Percentiles rank a stretch among this genome's conserved stretches.
Conservation (phyloP, 2,113 vertebrate genomes). For the Malurus elegans region DNA sequence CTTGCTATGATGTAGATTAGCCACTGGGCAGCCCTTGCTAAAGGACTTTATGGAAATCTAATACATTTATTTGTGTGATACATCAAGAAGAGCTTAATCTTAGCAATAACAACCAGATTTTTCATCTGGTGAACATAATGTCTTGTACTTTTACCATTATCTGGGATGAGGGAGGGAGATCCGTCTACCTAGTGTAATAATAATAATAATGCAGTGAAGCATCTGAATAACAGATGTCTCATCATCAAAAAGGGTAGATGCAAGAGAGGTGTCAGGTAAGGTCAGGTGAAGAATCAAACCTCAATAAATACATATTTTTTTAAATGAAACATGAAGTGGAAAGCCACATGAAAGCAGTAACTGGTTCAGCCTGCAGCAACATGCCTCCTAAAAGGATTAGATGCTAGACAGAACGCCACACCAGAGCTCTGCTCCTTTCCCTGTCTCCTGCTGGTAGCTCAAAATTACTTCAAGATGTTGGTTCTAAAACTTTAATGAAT, state of each 20-base stretch:
- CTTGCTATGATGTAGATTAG: not conserved
- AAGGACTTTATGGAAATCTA: not conserved
- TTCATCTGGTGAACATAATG: not conserved
- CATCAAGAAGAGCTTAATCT: not conserved
- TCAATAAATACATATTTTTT: not conserved
- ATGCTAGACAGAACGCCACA: not conserved
- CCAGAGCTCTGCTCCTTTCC: not conserved
- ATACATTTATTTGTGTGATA: not conserved
- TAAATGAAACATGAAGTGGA: not conserved
- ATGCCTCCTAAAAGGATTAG: constrained; percentile 23
- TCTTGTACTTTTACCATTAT: not conserved
- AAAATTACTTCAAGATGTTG: constrained; percentile 49
- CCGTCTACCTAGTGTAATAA: not conserved
- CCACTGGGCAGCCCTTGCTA: not conserved
- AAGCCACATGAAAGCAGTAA: constrained; percentile 46
- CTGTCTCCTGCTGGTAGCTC: constrained; percentile 15
- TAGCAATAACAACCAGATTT: not conserved
- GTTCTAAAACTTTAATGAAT: constrained; percentile 1
- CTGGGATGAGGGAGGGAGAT: not conserved
- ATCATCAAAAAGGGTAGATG: not conserved
- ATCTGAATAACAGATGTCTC: constrained; percentile 22
- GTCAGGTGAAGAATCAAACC: constrained; percentile 14
- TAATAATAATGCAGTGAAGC: not conserved
- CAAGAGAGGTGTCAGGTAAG: constrained; percentile 15
- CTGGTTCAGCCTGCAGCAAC: constrained; percentile 13